phyloP scores from a whole-genome alignment of 2,797 vertebrate species.

The Pantherophis vulpinus region DNA sequence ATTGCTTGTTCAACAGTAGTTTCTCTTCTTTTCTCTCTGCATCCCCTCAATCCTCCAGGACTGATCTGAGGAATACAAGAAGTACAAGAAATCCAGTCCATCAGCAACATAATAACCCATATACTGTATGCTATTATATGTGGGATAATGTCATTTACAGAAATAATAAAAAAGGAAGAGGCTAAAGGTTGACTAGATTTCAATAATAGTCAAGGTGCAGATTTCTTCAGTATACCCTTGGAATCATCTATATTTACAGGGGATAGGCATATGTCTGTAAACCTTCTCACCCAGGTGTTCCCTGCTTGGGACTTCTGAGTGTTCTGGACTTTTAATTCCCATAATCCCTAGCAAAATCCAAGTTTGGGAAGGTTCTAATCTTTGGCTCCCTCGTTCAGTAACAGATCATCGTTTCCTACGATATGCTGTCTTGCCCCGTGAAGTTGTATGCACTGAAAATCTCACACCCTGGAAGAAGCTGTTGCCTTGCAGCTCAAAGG shows the following conservation, averaged over 20 bases:
- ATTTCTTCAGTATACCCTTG: not conserved
- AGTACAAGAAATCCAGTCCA: not conserved
- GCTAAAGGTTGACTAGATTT: not conserved
- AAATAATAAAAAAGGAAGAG: not conserved
- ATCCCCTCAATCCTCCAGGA: not conserved
- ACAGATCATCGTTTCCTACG: constrained; percentile 89
- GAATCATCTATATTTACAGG: not conserved
- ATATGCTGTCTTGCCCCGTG: constrained; percentile 90
- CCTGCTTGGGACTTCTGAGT: not conserved
- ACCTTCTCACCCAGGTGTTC: not conserved
- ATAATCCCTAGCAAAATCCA: not conserved
- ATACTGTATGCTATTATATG: not conserved
- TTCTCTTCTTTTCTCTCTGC: not conserved
- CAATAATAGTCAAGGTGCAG: not conserved
- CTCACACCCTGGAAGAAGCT: constrained; percentile 98
- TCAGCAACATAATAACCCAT: not conserved
- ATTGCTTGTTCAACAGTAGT: not conserved
- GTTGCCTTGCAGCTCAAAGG: constrained; percentile 94
- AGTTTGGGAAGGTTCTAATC: not conserved
- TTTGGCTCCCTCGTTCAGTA: constrained; percentile 67
- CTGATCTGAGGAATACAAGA: not conserved
- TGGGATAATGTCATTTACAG: not conserved
- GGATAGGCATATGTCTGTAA: not conserved
- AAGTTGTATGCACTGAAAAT: constrained; percentile 97
- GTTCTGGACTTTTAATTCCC: not conserved